A percentile compares a stretch with the other conserved stretches of the same genome.
phyloP scores from a whole-genome alignment of 2,113 vertebrate species.

The Corapipo altera region DNA sequence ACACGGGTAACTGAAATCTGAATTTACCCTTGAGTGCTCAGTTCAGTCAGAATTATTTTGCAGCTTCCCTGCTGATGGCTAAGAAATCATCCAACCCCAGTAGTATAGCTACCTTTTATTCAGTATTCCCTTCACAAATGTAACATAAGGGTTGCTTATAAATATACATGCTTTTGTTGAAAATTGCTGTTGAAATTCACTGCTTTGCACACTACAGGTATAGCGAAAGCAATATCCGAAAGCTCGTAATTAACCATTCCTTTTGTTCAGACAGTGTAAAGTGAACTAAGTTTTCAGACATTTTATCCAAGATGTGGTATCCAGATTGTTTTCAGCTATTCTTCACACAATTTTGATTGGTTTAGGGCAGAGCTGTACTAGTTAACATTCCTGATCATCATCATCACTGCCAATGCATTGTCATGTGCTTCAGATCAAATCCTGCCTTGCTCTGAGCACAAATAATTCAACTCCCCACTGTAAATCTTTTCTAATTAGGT shows the following conservation, averaged over 20 bases:
- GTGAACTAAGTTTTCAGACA: not conserved
- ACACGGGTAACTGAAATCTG: constrained; percentile 35
- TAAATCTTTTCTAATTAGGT: constrained; percentile 63
- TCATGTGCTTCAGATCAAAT: not conserved
- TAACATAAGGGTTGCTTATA: constrained; percentile 27
- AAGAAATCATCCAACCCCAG: constrained; percentile 29
- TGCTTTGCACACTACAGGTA: not conserved
- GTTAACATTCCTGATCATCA: constrained; percentile 22
- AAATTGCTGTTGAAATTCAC: constrained; percentile 4
- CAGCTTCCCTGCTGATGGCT: constrained; percentile 37
- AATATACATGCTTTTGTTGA: constrained; percentile 43
- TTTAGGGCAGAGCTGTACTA: constrained; percentile 16
- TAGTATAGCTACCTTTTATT: constrained; percentile 32
- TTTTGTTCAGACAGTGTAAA: not conserved
- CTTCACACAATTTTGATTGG: not conserved
- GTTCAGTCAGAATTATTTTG: constrained; percentile 59
- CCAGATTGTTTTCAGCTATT: not conserved
- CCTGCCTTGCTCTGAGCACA: constrained; percentile 28
- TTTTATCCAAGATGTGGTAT: not conserved
- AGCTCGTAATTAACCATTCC: constrained; percentile 18
- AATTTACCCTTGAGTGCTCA: constrained; percentile 56
- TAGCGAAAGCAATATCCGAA: not conserved
- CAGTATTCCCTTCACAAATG: constrained; percentile 32
- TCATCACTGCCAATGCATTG: not conserved
- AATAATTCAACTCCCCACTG: constrained; percentile 42